These are phyloP conservation scores for Patella caerulea DNA, from an alignment of 2,888 invertebrate genomes.

Conservation along the genomic window DNA sequence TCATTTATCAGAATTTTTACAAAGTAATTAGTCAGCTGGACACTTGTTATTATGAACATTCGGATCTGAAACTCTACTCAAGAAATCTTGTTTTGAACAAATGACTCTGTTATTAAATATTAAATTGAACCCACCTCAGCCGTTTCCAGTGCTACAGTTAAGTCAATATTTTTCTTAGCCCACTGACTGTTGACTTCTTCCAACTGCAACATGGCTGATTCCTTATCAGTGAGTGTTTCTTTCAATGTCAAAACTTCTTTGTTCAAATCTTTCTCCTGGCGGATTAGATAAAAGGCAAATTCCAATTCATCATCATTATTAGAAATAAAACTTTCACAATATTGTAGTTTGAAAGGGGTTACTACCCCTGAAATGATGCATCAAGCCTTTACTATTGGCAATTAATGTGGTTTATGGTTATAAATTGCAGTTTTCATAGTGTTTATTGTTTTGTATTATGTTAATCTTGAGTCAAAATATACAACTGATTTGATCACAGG, in stretches of 20 bases:
- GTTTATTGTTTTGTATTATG: no score
- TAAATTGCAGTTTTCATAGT: no score
- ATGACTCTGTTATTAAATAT: neutral
- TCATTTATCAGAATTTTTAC: no score
- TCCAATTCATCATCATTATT: no score
- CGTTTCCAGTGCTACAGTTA: neutral
- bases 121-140: neutral
- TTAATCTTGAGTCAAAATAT: no score
- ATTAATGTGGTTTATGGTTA: no score
- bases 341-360: neutral
- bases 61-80: no score
- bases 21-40: no score
- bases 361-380: neutral
- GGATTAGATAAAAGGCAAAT: no score
- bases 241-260: neutral
- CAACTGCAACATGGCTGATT: neutral
- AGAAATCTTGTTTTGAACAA: neutral
- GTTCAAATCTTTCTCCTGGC: neutral
- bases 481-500: no score
- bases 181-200: neutral
- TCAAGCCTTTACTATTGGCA: neutral
- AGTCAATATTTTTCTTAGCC: neutral
- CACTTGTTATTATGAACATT: no score
- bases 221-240: neutral
- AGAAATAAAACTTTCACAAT: neutral